Conservation (phyloP, 2,888 invertebrate species). For the Caenorhabditis wallacei region DNA sequence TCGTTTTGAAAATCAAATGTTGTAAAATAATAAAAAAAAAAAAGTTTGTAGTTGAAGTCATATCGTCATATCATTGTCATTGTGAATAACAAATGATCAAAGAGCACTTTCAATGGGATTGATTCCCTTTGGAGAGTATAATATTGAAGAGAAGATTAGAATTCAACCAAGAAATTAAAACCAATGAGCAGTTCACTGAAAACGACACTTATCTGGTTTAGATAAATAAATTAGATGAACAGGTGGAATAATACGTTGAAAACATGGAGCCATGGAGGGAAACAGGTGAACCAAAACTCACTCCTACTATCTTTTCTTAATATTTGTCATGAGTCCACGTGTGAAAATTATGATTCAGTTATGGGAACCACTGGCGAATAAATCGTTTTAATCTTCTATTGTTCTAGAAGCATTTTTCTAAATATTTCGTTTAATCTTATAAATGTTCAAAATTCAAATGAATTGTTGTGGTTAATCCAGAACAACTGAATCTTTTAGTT, state of each 20-base stretch:
- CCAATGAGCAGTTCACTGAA: slow-evolving; percentile 6
- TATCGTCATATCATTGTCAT: neutral
- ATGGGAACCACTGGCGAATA: neutral
- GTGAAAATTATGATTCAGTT: neutral
- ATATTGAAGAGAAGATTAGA: neutral
- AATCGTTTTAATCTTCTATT: neutral
- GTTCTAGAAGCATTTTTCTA: no score
- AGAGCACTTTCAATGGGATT: slow-evolving; percentile 1
- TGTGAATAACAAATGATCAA: slow-evolving; percentile 1
- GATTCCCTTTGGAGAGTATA: slow-evolving; percentile 1
- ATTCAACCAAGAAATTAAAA: neutral
- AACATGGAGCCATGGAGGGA: slow-evolving; percentile 12
- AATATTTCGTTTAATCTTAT: no score
- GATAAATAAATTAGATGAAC: neutral
- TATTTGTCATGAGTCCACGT: slow-evolving; percentile 2
- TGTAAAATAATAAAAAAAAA: slow-evolving; percentile 21
- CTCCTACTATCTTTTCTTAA: neutral
- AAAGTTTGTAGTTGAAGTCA: slow-evolving; percentile 8
- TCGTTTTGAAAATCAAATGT: slow-evolving; percentile 20
- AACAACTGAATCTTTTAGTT: no score
- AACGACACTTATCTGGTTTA: neutral
- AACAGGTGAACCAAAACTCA: neutral
- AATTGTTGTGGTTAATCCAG: no score
- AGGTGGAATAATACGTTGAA: slow-evolving; percentile 8
- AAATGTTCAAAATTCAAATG: no score